Evolutionary conservation across 2,113 vertebrate species (phyloP).

Genomic region (Xerus inauris): DNA sequence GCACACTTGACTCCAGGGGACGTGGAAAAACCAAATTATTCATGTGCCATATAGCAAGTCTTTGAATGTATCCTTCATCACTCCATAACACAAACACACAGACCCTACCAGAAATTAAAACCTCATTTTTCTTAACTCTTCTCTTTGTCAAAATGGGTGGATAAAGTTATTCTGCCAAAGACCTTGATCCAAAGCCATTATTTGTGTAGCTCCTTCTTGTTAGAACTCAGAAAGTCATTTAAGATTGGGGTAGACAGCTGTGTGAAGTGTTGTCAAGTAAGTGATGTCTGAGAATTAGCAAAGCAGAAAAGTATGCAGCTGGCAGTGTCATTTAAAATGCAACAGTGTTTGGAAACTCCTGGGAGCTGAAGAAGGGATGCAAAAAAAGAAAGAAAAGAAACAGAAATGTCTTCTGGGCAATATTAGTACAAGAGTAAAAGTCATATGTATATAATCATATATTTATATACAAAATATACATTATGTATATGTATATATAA

Average conservation of each 20-base stretch:
- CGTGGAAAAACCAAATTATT: neutral
- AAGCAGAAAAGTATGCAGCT: neutral
- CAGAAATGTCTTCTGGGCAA: neutral
- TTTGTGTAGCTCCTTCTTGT: slow-evolving; percentile 18
- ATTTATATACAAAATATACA: neutral
- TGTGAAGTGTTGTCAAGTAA: slow-evolving; percentile 40
- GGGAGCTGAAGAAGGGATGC: slow-evolving; percentile 4
- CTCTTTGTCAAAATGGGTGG: fast-evolving
- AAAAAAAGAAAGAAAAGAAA: neutral
- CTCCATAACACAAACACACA: slow-evolving; percentile 51
- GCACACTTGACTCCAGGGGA: neutral
- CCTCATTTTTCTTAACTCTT: neutral
- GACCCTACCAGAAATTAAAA: slow-evolving; percentile 53
- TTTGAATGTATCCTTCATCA: neutral
- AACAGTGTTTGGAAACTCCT: neutral
- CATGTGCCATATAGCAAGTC: neutral
- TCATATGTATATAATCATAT: neutral
- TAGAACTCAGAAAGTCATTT: slow-evolving; percentile 55
- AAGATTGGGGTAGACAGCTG: slow-evolving; percentile 34
- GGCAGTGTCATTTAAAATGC: neutral
- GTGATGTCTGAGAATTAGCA: slow-evolving; percentile 27
- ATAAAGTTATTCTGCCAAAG: neutral
- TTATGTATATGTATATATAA: too few relatives aligned
- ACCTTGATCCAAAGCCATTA: slow-evolving; percentile 32
- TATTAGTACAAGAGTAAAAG: neutral